Evolutionary conservation across 92 coral and sea anemone genomes (phyloP).

Genomic region (Palythoa grandiflora): DNA sequence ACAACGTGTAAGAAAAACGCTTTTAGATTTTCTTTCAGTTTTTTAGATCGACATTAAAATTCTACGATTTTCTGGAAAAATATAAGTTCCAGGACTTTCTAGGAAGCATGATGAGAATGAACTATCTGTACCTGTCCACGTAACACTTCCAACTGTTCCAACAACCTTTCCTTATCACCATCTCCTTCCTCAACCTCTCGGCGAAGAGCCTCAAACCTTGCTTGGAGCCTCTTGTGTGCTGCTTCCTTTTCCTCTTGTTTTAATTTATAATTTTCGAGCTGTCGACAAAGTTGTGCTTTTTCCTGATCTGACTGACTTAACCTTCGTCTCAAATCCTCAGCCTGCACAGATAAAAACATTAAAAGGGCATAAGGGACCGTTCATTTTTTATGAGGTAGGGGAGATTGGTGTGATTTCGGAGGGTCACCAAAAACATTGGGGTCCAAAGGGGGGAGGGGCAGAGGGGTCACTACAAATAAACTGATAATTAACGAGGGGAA

Average conservation of each 20-base stretch:
- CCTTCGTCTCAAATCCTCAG: conserved; percentile 79
- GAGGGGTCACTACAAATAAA: too few species aligned
- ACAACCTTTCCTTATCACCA: conserved; percentile 83
- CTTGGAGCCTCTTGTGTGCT: conserved; percentile 73
- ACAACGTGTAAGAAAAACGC: not conserved
- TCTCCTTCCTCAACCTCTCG: conserved; percentile 86
- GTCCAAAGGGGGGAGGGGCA: too few species aligned
- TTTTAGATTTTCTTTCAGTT: too few species aligned
- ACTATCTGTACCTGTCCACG: conserved; percentile 78
- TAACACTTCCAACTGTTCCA: conserved; percentile 85
- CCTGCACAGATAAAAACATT: conserved; percentile 53
- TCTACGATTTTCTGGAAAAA: too few species aligned
- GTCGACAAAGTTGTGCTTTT: conserved; percentile 60
- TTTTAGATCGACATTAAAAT: too few species aligned
- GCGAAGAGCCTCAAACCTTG: conserved; percentile 80
- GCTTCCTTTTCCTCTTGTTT: conserved; percentile 83
- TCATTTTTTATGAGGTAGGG: too few species aligned
- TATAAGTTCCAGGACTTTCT: too few species aligned
- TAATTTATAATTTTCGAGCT: conserved; percentile 74
- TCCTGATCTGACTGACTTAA: conserved; percentile 79
- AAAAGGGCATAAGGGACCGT: too few species aligned
- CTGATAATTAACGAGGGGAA: too few species aligned
- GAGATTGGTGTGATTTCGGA: too few species aligned
- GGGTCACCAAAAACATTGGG: too few species aligned
- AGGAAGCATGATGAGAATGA: not conserved